phyloP scores from a whole-genome alignment of 2,113 vertebrate genomes.

The Pitta sordida region DNA sequence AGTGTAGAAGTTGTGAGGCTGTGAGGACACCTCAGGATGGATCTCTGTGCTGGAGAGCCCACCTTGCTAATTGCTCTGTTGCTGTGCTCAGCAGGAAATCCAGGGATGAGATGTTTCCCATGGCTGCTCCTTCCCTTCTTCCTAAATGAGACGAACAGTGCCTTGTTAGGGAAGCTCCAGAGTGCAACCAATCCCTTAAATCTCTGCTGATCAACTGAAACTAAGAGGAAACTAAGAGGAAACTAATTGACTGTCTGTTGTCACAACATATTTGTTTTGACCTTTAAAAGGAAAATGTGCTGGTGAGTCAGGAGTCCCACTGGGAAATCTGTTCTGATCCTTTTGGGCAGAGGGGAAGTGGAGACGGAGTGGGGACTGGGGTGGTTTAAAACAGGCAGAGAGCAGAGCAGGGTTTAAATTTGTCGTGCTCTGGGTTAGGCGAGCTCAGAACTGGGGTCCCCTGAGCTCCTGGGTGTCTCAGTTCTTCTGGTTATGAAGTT shows the following conservation, averaged over 20 bases:
- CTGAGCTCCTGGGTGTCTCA: neutral
- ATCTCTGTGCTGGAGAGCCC: neutral
- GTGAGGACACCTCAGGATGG: neutral
- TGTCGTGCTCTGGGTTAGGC: neutral
- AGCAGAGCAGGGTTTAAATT: neutral
- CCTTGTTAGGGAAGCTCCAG: neutral
- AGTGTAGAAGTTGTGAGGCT: neutral
- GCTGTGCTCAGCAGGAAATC: neutral
- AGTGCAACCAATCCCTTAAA: neutral
- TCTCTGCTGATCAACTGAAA: neutral
- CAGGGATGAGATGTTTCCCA: neutral
- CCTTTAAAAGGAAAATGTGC: neutral
- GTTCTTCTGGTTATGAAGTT: neutral
- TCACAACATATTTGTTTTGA: neutral
- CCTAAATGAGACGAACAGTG: neutral
- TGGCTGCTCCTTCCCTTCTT: neutral
- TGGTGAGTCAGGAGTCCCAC: neutral
- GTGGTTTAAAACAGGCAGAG: neutral
- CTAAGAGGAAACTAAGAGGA: neutral
- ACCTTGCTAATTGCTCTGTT: neutral
- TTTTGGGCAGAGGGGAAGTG: neutral
- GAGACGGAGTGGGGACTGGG: neutral
- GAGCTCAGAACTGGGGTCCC: neutral
- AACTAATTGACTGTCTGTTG: neutral
- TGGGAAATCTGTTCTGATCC: neutral